These are phyloP conservation scores for Agrenia bidenticulata DNA, from an alignment of 2,888 invertebrate genomes.

Conservation along the genomic window DNA sequence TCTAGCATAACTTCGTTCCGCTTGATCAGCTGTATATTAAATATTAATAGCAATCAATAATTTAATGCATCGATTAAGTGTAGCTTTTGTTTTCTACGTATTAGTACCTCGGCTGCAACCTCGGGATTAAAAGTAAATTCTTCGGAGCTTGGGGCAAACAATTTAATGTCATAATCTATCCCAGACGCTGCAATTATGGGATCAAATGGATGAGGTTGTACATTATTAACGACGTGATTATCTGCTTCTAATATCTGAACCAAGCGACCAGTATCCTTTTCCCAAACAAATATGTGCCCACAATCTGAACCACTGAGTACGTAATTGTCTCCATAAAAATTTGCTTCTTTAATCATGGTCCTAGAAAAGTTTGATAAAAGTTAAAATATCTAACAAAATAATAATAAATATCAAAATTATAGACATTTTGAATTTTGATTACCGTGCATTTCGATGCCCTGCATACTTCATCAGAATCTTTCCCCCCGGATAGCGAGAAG, in stretches of 20 bases:
- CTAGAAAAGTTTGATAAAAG: conserved; percentile 55
- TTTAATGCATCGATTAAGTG: too few species aligned
- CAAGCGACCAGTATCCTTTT: conserved; percentile 66
- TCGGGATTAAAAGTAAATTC: conserved; percentile 65
- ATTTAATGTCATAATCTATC: conserved; percentile 83
- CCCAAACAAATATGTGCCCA: conserved; percentile 83
- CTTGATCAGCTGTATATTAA: conserved; percentile 65
- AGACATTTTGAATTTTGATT: conserved; percentile 30
- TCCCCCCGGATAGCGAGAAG: conserved; percentile 20
- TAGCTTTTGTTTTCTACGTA: too few species aligned
- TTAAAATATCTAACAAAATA: neutral
- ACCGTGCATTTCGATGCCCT: conserved; percentile 79
- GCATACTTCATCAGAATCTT: conserved; percentile 62
- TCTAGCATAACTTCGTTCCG: conserved; percentile 80
- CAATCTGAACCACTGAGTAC: conserved; percentile 88
- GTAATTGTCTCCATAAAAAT: conserved; percentile 78
- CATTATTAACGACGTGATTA: conserved; percentile 76
- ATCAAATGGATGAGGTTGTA: conserved; percentile 77
- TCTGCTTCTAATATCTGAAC: conserved; percentile 77
- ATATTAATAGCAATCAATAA: neutral
- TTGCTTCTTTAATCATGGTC: conserved; percentile 82
- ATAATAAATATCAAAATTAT: neutral
- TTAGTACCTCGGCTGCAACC: conserved; percentile 67
- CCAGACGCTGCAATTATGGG: conserved; percentile 78
- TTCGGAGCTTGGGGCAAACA: conserved; percentile 73